Conservation (phyloP, 2,888 invertebrate genomes). For the Isotomurus palustris region DNA sequence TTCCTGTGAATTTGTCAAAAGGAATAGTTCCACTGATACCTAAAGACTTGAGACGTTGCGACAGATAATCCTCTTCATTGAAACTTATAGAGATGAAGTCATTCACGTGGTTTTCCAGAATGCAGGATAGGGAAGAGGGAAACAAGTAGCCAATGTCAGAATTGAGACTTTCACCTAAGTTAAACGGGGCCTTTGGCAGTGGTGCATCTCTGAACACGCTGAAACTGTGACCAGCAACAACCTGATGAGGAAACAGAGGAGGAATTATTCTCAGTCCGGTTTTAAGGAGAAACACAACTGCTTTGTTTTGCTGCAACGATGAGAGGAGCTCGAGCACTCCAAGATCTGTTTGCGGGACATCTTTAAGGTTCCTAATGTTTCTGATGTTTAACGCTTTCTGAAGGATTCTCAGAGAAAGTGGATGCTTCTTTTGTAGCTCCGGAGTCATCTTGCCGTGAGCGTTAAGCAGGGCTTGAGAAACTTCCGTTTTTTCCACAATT, state of each 20-base stretch:
- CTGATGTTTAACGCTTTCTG: conserved; percentile 6
- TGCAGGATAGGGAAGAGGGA: neutral
- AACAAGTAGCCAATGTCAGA: conserved; percentile 17
- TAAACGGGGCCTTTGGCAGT: conserved; percentile 12
- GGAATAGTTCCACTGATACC: conserved; percentile 8
- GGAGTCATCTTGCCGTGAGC: conserved; percentile 1
- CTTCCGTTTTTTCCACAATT: conserved; percentile 15
- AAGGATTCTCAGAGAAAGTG: conserved; percentile 1
- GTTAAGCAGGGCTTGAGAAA: conserved; percentile 7
- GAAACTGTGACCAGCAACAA: conserved; percentile 19
- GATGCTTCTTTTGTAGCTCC: conserved; percentile 10
- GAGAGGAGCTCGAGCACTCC: conserved; percentile 16
- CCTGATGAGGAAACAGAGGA: conserved; percentile 8
- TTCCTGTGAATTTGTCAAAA: neutral
- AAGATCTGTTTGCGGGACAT: conserved; percentile 15
- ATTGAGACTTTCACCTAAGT: neutral
- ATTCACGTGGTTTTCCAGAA: conserved; percentile 9
- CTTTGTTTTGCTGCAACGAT: conserved; percentile 14
- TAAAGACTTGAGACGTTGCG: conserved; percentile 8
- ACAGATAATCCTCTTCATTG: conserved; percentile 1
- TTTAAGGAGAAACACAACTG: conserved; percentile 11
- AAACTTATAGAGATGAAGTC: conserved; percentile 10
- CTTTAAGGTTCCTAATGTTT: conserved; percentile 10
- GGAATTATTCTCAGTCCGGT: conserved; percentile 19
- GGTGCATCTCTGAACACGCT: conserved; percentile 12